Conservation (phyloP, 2,888 invertebrate species). For the Sminthurides aquaticus region DNA sequence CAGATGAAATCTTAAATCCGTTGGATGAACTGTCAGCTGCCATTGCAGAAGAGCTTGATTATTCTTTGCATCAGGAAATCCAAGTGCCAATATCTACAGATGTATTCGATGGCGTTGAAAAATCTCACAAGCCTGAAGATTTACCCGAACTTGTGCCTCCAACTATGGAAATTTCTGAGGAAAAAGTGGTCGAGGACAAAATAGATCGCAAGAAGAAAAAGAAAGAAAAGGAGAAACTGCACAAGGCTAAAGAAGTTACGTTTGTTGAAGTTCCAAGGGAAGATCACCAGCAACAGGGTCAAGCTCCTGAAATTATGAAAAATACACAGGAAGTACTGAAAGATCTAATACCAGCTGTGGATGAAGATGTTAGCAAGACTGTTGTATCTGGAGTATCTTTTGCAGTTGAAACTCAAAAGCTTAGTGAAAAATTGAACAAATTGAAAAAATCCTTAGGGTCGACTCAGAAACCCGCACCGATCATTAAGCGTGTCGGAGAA, state of each 20-base stretch:
- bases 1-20: slow-evolving; percentile 1
- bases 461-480: not conserved
- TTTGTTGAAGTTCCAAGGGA: slow-evolving; percentile 49
- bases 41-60: slow-evolving; percentile 9
- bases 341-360: slow-evolving; percentile 52
- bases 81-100: slow-evolving; percentile 2
- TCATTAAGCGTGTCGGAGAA: not conserved
- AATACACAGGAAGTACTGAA: slow-evolving; percentile 53
- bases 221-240: slow-evolving; percentile 3
- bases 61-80: slow-evolving; percentile 23
- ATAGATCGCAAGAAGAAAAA: slow-evolving; percentile 13
- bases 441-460: not conserved
- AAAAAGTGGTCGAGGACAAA: not conserved
- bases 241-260: slow-evolving; percentile 17
- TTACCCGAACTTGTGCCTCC: not conserved
- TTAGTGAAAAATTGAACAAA: slow-evolving; percentile 9
- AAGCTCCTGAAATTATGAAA: slow-evolving; percentile 41
- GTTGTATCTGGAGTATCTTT: slow-evolving; percentile 65
- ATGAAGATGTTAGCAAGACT: slow-evolving; percentile 12
- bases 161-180: not conserved
- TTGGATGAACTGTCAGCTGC: slow-evolving; percentile 4
- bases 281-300: slow-evolving; percentile 42
- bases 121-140: too few relatives aligned
- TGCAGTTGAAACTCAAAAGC: slow-evolving; percentile 57
- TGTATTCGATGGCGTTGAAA: too few relatives aligned